Evolutionary conservation across 1,140 invertebrate species (phyloP).

Genomic region (Coptotermes formosanus): DNA sequence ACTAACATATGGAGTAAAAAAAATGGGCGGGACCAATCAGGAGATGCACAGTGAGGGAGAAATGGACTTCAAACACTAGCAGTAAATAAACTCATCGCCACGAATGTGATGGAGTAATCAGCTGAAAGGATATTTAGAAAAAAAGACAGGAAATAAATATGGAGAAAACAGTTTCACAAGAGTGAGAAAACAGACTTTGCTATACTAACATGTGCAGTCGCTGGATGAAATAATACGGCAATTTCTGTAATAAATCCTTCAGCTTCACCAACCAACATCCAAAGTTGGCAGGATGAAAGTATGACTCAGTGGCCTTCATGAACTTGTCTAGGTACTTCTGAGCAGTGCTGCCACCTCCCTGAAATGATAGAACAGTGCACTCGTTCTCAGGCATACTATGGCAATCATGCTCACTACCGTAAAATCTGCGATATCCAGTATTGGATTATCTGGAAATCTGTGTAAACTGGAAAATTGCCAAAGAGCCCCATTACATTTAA

Average conservation of each 20-base stretch:
- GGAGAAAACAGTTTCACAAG: too few relatives aligned
- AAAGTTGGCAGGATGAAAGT: slow-evolving; percentile 84
- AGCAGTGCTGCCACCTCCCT: slow-evolving; percentile 57
- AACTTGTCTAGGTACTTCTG: slow-evolving; percentile 77
- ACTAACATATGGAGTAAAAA: too few relatives aligned
- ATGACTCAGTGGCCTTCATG: slow-evolving; percentile 81
- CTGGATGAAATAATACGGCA: slow-evolving; percentile 58
- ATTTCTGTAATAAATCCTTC: slow-evolving; percentile 60
- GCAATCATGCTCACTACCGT: not conserved
- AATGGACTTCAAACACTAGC: too few relatives aligned
- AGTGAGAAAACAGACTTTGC: not conserved
- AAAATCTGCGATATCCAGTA: too few relatives aligned
- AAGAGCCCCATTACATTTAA: too few relatives aligned
- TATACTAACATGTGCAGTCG: slow-evolving; percentile 55
- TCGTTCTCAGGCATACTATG: not conserved
- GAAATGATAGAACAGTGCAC: slow-evolving; percentile 31
- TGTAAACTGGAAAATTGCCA: too few relatives aligned
- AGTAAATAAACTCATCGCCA: too few relatives aligned
- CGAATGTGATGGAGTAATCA: too few relatives aligned
- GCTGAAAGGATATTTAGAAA: too few relatives aligned
- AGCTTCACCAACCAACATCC: slow-evolving; percentile 73
- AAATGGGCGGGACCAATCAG: too few relatives aligned
- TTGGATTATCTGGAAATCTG: too few relatives aligned
- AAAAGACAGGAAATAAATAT: not conserved
- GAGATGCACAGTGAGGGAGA: too few relatives aligned